Evolutionary conservation across 2,113 vertebrate species (phyloP).

Genomic region (Syngnathus typhle): DNA sequence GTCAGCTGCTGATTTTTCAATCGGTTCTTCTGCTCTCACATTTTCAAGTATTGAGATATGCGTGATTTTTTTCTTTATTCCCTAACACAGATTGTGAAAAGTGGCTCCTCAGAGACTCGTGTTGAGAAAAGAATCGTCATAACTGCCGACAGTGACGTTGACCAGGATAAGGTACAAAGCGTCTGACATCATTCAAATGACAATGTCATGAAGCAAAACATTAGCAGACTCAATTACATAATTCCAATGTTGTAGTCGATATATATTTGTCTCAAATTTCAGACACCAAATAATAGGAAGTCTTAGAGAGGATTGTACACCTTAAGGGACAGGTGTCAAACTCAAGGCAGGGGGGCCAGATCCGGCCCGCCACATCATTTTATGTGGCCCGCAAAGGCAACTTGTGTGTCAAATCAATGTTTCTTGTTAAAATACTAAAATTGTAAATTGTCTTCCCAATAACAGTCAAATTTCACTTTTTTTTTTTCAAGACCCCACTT

Average conservation of each 20-base stretch:
- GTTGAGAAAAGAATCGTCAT: conserved; percentile 96
- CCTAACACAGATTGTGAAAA: conserved; percentile 79
- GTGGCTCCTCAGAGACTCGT: conserved; percentile 84
- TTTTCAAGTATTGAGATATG: background rate
- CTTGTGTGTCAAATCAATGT: no score
- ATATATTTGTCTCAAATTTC: no score
- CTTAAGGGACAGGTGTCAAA: no score
- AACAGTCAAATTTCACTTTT: no score
- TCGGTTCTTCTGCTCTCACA: background rate
- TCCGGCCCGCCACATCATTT: no score
- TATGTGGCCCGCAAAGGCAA: no score
- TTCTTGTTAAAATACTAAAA: no score
- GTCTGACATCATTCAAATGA: background rate
- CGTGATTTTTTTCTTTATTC: background rate
- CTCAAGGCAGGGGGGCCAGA: no score
- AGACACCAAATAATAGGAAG: background rate
- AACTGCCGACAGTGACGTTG: conserved; percentile 82
- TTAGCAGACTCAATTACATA: background rate
- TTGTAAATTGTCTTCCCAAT: no score
- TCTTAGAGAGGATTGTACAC: background rate
- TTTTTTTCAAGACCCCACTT: no score
- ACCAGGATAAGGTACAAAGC: conserved; percentile 80
- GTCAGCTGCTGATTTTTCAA: conserved; percentile 50
- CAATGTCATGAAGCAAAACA: background rate
- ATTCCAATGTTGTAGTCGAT: no score